Evolutionary conservation across 2,888 invertebrate species (phyloP).

Genomic region (Eupithecia subfuscata): DNA sequence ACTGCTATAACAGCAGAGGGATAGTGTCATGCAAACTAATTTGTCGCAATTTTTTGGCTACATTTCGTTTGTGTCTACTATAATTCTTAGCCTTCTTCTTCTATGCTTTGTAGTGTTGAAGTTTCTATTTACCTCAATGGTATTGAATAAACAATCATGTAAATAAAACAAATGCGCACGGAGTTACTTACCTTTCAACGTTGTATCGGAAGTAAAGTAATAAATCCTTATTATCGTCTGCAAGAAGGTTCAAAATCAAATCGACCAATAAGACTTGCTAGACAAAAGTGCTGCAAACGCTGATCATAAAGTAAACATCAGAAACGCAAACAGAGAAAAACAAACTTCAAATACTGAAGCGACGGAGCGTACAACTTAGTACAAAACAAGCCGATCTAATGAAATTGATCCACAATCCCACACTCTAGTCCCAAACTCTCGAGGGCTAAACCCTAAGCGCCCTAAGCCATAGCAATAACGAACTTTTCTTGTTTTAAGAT

Average conservation of each 20-base stretch:
- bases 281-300: background rate
- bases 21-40: no score
- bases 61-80: no score
- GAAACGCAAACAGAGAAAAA: background rate
- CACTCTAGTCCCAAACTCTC: slow-evolving; percentile 9
- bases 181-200: background rate
- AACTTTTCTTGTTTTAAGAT: slow-evolving; percentile 38
- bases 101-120: background rate
- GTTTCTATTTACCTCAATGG: background rate
- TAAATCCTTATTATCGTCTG: background rate
- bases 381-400: slow-evolving; percentile 11
- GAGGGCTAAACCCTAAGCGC: slow-evolving; percentile 15
- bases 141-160: background rate
- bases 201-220: background rate
- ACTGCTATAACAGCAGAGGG: no score
- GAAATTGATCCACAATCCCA: slow-evolving; percentile 15
- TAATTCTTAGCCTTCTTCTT: no score
- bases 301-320: slow-evolving; percentile 2
- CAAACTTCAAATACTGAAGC: slow-evolving; percentile 2
- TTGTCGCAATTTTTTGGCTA: no score
- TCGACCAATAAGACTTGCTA: background rate
- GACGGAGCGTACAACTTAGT: slow-evolving; percentile 1
- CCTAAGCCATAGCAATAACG: slow-evolving; percentile 27
- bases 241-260: background rate
- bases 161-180: background rate